phyloP scores from a whole-genome alignment of 2,113 vertebrate genomes.

The Tyto alba region DNA sequence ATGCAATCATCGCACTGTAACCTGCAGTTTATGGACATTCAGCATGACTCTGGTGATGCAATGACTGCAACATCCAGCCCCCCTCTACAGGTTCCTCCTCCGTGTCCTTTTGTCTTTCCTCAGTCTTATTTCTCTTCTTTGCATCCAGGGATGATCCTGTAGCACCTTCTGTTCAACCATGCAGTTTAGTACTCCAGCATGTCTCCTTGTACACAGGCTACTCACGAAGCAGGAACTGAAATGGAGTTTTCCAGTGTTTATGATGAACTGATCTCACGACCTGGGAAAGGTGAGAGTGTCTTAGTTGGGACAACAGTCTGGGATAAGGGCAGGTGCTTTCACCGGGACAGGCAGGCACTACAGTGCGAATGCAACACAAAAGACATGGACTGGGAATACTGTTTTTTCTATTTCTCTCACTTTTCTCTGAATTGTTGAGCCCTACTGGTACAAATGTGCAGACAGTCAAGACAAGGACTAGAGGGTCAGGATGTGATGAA shows the following conservation, averaged over 20 bases:
- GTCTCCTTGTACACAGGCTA: not conserved
- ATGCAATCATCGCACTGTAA: not conserved
- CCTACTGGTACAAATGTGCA: not conserved
- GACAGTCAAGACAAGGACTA: not conserved
- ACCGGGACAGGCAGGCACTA: not conserved
- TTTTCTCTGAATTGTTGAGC: not conserved
- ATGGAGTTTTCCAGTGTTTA: not conserved
- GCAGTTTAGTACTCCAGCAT: not conserved
- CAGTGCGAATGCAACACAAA: not conserved
- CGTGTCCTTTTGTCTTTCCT: not conserved
- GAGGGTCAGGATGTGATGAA: not conserved
- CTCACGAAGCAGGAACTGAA: not conserved
- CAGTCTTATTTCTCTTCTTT: not conserved
- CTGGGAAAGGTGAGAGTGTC: not conserved
- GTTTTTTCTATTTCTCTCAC: not conserved
- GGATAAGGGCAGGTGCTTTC: not conserved
- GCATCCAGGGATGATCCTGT: not conserved
- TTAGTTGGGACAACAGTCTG: not conserved
- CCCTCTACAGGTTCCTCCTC: not conserved
- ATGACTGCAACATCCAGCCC: not conserved
- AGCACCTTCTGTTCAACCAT: not conserved
- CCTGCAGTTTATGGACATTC: not conserved
- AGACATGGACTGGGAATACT: not conserved
- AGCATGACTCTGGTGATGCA: not conserved
- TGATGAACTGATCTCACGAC: not conserved